Percentiles rank a stretch among this genome's conserved stretches.
Evolutionary conservation across 2,113 vertebrate genomes (phyloP).

Genomic region (Crotalus helleri): DNA sequence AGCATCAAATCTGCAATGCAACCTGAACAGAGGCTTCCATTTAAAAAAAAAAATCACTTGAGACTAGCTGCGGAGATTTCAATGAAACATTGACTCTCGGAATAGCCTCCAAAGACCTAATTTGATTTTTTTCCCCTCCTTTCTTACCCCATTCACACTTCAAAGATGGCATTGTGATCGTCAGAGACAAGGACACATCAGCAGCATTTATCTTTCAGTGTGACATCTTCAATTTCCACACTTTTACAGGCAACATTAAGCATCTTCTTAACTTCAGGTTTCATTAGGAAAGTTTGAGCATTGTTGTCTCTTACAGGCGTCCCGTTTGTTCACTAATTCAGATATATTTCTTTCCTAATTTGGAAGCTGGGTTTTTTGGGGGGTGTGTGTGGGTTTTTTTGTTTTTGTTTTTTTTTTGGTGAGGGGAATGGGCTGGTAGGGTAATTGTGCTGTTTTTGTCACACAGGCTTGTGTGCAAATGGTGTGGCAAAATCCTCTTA

Average conservation of each 20-base stretch:
- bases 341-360: background rate
- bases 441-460: background rate
- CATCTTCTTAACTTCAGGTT: background rate
- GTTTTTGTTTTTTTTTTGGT: background rate
- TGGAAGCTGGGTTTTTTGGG: background rate
- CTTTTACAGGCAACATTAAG: conserved; percentile 42
- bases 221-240: conserved; percentile 49
- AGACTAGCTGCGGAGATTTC: conserved; percentile 2
- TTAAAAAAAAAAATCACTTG: conserved; percentile 4
- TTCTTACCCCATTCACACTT: conserved; percentile 40
- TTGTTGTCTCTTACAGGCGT: background rate
- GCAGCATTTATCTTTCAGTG: conserved; percentile 18
- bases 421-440: background rate
- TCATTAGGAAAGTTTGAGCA: accelerated
- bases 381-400: background rate
- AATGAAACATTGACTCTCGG: accelerated
- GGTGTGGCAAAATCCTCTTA: background rate
- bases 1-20: background rate
- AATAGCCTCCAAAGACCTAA: conserved; percentile 40
- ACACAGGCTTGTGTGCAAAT: background rate
- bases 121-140: background rate
- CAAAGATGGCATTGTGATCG: conserved; percentile 44
- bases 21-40: background rate
- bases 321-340: accelerated
- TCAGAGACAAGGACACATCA: conserved; percentile 46